Evolutionary conservation across 92 coral and sea anemone genomes (phyloP).

Genomic region (Ricordea florida): DNA sequence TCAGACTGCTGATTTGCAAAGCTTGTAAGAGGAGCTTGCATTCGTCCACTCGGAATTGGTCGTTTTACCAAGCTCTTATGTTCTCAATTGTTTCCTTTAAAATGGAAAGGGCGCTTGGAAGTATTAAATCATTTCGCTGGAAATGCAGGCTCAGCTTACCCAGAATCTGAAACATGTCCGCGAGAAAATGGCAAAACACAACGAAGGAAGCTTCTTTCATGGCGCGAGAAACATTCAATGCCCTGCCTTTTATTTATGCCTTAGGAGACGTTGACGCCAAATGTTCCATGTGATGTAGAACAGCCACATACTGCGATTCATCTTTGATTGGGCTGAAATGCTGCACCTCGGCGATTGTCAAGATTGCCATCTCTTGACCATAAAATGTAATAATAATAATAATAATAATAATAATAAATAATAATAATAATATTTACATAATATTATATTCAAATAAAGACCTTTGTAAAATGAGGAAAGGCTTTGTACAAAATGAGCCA

Average conservation of each 20-base stretch:
- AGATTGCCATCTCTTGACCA: slow-evolving; percentile 53
- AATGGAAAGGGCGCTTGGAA: slow-evolving; percentile 24
- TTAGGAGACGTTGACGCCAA: slow-evolving; percentile 7
- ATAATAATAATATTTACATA: neutral
- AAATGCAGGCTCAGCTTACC: slow-evolving; percentile 29
- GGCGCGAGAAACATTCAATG: neutral
- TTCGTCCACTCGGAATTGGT: slow-evolving; percentile 16
- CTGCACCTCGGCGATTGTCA: slow-evolving; percentile 51
- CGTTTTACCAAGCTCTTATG: slow-evolving; percentile 19
- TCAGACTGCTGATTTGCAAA: slow-evolving; percentile 34
- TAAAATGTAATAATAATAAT: too few relatives aligned
- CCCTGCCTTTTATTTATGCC: slow-evolving; percentile 24
- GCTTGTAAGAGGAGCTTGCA: slow-evolving; percentile 14
- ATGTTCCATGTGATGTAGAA: slow-evolving; percentile 30
- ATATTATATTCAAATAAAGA: slow-evolving; percentile 5
- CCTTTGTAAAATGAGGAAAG: slow-evolving; percentile 1
- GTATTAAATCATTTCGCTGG: slow-evolving; percentile 20
- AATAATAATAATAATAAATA: neutral
- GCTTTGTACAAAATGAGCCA: too few relatives aligned
- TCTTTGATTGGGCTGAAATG: slow-evolving; percentile 51
- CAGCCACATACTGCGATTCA: slow-evolving; percentile 39
- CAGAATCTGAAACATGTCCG: slow-evolving; percentile 28
- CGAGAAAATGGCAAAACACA: slow-evolving; percentile 23
- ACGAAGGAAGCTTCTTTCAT: slow-evolving; percentile 23
- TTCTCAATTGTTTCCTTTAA: slow-evolving; percentile 23